Evolutionary conservation across 2,113 vertebrate species (phyloP), one percentile per base, ranked within the genome.

Genomic region (Rousettus leschenaultii): DNA sequence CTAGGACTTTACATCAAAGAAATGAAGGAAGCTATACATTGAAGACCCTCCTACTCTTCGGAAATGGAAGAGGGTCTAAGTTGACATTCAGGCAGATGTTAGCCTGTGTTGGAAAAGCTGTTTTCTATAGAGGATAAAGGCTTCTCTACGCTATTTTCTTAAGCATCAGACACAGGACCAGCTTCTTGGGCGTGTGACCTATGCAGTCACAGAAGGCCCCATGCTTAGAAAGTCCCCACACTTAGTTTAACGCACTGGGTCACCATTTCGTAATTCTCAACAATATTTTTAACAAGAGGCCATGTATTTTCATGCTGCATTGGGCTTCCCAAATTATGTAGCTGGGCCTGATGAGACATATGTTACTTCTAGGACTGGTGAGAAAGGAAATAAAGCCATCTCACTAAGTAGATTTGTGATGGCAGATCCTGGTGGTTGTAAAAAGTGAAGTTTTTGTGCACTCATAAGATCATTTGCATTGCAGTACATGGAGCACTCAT

Each of bases 401-500:
- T 43, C 19, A 6, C 12, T 65, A 19, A 80, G 33, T 66, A 26
- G 6, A 66, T 40, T 73, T 61, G 82, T 6, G 13, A 40, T 0
- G 0, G 33, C 48, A 55, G 68, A 68, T 11, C 1, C 28, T 35
- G 3, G 0, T 63, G 38, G n/a, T 75, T 45, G 7, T 35, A 71
- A 70, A 75, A 87, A 45, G 73, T 65, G 28, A 7, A 11, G 18
- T 7, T 83, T 48, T 22, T 48, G 15, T 84, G 92, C 48, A 8
- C 43, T 43, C 0, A 0, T 78, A 24, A 95, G 73, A 24, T 0
- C 30, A 15, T 57, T 83, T 66, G 6, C 15, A 3, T 8, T 59
- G 15, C 28, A 91, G 18, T 51, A 24, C 40, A 3, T 74, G 30
- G 40, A 92, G 59, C 38, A 78, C 18, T 61, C 51, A 10, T 6